A percentile compares a stretch with the other conserved stretches of the same genome.
Evolutionary conservation across 1,140 invertebrate species (phyloP).

Genomic region (Tetramorium alpestre): DNA sequence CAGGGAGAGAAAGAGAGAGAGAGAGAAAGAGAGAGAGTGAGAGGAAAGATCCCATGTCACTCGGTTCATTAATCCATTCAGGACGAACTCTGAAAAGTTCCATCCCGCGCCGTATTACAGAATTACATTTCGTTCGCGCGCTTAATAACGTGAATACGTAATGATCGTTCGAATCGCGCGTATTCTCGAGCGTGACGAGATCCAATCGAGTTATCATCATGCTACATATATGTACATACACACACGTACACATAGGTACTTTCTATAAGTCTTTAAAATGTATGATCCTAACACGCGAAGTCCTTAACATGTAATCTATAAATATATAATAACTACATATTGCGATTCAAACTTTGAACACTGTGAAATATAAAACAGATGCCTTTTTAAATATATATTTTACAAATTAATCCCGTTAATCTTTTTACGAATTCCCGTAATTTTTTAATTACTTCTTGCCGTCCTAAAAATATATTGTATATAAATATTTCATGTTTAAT

Average conservation of each 20-base stretch:
- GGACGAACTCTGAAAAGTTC: constrained; percentile 62
- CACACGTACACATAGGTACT: not conserved
- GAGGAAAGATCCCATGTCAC: constrained; percentile 78
- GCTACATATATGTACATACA: not conserved
- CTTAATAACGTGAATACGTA: constrained; percentile 70
- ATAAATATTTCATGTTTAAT: not conserved
- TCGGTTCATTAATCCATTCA: constrained; percentile 81
- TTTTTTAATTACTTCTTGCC: not conserved
- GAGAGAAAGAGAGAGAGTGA: not conserved
- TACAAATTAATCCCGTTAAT: not conserved
- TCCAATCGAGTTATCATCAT: constrained; percentile 70
- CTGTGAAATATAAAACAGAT: not conserved
- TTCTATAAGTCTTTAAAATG: not conserved
- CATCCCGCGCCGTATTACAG: constrained; percentile 65
- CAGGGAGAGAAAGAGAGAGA: constrained; percentile 51
- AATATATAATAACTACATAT: not conserved
- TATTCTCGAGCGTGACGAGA: constrained; percentile 66
- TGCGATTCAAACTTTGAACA: not conserved
- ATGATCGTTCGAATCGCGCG: constrained; percentile 48
- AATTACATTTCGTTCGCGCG: constrained; percentile 61
- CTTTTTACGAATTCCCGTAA: not conserved
- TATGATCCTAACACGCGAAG: not conserved
- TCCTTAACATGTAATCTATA: constrained; percentile 24
- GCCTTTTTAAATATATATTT: not conserved
- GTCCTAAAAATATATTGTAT: not conserved